Conservation (phyloP, 1,140 invertebrate species). For the Drosophila mauritiana region DNA sequence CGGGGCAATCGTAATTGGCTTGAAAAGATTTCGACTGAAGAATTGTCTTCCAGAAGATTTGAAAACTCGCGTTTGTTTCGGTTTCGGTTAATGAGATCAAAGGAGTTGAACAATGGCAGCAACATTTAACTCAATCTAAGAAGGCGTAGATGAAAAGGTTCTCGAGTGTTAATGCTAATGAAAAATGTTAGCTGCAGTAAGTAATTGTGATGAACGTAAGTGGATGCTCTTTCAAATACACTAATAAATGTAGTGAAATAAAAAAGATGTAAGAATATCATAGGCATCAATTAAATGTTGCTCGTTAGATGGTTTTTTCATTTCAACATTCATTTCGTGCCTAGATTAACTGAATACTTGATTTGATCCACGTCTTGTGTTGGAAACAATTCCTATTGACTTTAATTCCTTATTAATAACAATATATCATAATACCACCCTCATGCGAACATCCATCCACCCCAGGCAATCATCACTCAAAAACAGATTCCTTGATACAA, state of each 20-base stretch:
- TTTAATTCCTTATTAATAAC: constrained; percentile 26
- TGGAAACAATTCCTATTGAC: constrained; percentile 33
- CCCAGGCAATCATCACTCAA: constrained; percentile 38
- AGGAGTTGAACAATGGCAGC: constrained; percentile 42
- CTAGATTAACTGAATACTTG: not conserved
- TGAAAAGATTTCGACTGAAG: constrained; percentile 24
- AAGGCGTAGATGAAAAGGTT: constrained; percentile 20
- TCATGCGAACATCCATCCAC: constrained; percentile 14
- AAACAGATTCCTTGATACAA: constrained; percentile 42
- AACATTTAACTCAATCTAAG: constrained; percentile 7
- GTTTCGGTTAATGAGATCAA: constrained; percentile 31
- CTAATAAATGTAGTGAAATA: not conserved
- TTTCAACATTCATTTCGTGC: not conserved
- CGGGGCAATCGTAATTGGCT: constrained; percentile 53
- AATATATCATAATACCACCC: constrained; percentile 48
- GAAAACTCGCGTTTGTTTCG: constrained; percentile 24
- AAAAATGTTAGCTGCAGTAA: constrained; percentile 13
- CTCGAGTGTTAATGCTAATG: constrained; percentile 18
- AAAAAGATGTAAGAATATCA: not conserved
- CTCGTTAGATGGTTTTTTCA: not conserved
- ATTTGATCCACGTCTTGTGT: constrained; percentile 1
- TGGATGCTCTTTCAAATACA: not conserved
- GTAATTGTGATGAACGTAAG: constrained; percentile 18
- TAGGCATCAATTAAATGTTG: not conserved
- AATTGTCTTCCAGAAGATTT: constrained; percentile 23